Conservation (phyloP, 2,888 invertebrate species). For the Amphipyra tragopoginis region DNA sequence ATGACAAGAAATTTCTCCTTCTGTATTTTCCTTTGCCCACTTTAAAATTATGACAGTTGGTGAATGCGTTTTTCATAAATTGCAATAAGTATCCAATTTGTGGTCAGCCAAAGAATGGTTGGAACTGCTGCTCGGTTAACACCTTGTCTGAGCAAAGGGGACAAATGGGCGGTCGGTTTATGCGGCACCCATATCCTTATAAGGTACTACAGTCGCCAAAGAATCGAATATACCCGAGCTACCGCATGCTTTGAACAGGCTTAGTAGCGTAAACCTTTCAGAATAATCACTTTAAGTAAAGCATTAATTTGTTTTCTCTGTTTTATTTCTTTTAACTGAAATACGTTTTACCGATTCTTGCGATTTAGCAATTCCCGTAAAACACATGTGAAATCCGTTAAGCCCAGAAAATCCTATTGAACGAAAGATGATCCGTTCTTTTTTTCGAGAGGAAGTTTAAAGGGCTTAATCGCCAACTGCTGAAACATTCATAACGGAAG, state of each 20-base stretch:
- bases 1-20: conserved; percentile 66
- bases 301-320: conserved; percentile 35
- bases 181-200: conserved; percentile 77
- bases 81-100: conserved; percentile 67
- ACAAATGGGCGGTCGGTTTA: conserved; percentile 80
- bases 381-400: conserved; percentile 80
- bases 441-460: conserved; percentile 71
- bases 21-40: conserved; percentile 50
- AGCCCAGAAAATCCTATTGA: conserved; percentile 78
- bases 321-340: conserved; percentile 25
- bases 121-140: conserved; percentile 74
- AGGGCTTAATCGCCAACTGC: conserved; percentile 63
- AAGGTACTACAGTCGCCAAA: conserved; percentile 71
- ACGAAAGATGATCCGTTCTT: conserved; percentile 61
- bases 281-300: conserved; percentile 31
- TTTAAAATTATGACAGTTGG: conserved; percentile 68
- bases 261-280: conserved; percentile 39
- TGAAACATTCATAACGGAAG: conserved; percentile 70
- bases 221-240: conserved; percentile 65
- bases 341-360: conserved; percentile 18
- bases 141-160: conserved; percentile 79
- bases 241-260: conserved; percentile 43
- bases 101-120: conserved; percentile 70
- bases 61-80: conserved; percentile 61
- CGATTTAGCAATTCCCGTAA: conserved; percentile 46